Conservation (phyloP, 2,888 invertebrate species). For the Himalopsyche tibetana region DNA sequence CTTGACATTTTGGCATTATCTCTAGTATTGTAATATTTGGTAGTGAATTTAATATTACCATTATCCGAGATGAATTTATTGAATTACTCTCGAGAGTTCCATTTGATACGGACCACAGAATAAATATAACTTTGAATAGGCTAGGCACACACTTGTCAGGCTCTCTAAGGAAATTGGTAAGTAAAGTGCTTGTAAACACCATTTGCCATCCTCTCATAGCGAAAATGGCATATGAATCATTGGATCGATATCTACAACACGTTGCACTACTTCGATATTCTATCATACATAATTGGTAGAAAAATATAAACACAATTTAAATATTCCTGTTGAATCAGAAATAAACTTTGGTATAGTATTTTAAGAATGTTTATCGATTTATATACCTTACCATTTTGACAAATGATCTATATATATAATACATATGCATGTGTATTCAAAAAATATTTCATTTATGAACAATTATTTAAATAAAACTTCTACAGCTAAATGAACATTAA, state of each 20-base stretch:
- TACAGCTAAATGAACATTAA: too few species aligned
- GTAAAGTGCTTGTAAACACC: constrained; percentile 51
- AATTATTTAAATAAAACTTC: too few species aligned
- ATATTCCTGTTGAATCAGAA: too few species aligned
- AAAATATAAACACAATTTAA: too few species aligned
- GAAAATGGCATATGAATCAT: constrained; percentile 23
- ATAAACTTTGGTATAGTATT: too few species aligned
- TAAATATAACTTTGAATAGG: constrained; percentile 48
- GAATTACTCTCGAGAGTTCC: constrained; percentile 40
- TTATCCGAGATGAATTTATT: constrained; percentile 37
- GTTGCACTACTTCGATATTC: not conserved
- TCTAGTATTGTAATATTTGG: not conserved
- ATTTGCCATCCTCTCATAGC: constrained; percentile 37
- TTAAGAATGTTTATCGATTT: too few species aligned
- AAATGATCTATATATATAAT: too few species aligned
- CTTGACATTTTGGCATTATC: too few species aligned
- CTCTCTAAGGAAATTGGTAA: constrained; percentile 45
- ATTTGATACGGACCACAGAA: constrained; percentile 39
- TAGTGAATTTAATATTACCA: constrained; percentile 23
- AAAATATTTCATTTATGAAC: too few species aligned
- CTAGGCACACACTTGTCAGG: constrained; percentile 44
- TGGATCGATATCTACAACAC: constrained; percentile 16
- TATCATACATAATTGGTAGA: too few species aligned
- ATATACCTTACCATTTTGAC: too few species aligned
- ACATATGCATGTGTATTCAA: too few species aligned